phyloP scores from a whole-genome alignment of 2,888 invertebrate genomes.

The Trachelus tabidus region DNA sequence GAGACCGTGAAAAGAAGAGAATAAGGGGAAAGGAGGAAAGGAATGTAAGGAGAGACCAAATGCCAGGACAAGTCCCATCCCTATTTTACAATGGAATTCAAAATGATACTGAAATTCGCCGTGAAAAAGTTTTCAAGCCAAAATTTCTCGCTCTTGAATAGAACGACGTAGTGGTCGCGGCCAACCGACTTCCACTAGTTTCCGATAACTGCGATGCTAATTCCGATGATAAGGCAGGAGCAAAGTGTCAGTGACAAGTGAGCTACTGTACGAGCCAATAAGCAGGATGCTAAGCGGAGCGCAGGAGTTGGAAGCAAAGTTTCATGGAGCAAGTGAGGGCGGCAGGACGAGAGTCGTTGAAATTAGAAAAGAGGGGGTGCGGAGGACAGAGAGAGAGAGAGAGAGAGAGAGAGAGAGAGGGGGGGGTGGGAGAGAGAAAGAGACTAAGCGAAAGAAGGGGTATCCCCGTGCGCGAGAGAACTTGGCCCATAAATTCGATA shows the following conservation, averaged over 20 bases:
- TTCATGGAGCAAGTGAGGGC: conserved; percentile 47
- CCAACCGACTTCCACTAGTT: background rate
- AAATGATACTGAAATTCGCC: background rate
- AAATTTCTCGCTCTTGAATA: background rate
- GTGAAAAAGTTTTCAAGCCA: background rate
- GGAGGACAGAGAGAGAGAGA: background rate
- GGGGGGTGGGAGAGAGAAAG: too few species aligned
- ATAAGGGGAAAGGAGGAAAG: background rate
- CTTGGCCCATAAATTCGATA: conserved; percentile 58
- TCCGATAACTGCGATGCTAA: background rate
- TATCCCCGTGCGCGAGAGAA: conserved; percentile 23
- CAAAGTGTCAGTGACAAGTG: background rate
- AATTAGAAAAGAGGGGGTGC: background rate
- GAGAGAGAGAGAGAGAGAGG: conserved; percentile 11
- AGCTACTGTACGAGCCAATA: background rate
- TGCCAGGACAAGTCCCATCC: background rate
- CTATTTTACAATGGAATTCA: background rate
- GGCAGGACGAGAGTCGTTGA: background rate
- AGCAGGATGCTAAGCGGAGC: conserved; percentile 21
- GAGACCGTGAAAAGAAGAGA: background rate
- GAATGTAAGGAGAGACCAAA: background rate
- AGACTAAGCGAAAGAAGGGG: conserved; percentile 23
- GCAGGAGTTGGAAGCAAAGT: conserved; percentile 38
- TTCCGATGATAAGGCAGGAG: background rate
- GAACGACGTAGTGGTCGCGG: background rate